Percentiles rank a stretch among this genome's conserved stretches.
Conservation (phyloP, 2,888 invertebrate genomes). For the Troides aeacus region DNA sequence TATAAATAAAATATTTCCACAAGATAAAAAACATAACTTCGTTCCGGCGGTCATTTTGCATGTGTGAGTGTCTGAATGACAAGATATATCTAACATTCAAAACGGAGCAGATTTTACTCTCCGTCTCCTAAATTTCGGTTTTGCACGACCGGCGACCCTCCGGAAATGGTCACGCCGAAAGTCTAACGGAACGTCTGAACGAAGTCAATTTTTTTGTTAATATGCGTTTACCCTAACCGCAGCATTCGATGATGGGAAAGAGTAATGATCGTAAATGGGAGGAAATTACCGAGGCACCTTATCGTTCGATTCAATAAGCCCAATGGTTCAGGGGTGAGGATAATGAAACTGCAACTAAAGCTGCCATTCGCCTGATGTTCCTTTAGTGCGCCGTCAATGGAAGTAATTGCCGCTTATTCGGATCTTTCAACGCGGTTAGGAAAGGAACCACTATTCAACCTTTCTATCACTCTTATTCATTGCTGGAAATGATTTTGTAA, state of each 20-base stretch:
- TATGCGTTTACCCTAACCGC: conserved; percentile 47
- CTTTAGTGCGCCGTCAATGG: conserved; percentile 56
- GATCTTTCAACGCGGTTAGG: conserved; percentile 43
- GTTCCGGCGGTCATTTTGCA: too few species aligned
- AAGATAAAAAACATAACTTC: too few species aligned
- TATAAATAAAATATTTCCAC: too few species aligned
- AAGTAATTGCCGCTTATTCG: conserved; percentile 66
- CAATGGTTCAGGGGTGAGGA: conserved; percentile 61
- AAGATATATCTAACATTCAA: too few species aligned
- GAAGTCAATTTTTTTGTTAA: conserved; percentile 47
- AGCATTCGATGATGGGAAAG: conserved; percentile 58
- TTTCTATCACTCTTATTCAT: conserved; percentile 19
- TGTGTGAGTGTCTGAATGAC: too few species aligned
- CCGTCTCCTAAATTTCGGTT: conserved; percentile 27
- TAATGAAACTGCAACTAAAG: conserved; percentile 74
- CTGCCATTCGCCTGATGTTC: conserved; percentile 55
- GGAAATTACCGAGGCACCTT: conserved; percentile 77
- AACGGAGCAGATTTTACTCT: too few species aligned
- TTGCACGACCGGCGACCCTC: conserved; percentile 39
- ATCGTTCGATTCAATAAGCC: conserved; percentile 77
- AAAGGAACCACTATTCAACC: conserved; percentile 22
- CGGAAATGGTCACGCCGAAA: conserved; percentile 50
- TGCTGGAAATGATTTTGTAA: conserved; percentile 11
- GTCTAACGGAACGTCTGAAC: conserved; percentile 44
- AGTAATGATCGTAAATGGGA: conserved; percentile 75